Percentiles rank a stretch among this genome's conserved stretches.
These are phyloP conservation scores for Zaprionus ornatus DNA, from an alignment of 1,140 invertebrate genomes.

Conservation along the genomic window DNA sequence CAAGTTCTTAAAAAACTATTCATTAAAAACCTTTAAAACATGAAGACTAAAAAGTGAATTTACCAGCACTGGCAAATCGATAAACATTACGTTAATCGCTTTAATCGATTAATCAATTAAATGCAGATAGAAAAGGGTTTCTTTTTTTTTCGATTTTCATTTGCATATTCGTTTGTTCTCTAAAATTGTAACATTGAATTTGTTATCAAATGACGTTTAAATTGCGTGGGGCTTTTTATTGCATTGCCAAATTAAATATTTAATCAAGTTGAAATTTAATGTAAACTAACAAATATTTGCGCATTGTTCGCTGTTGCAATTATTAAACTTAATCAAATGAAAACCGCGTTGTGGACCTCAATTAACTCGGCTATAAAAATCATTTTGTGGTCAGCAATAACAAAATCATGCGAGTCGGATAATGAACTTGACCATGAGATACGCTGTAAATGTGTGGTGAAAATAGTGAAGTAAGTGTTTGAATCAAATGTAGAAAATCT, in stretches of 20 bases:
- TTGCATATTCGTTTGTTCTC: neutral
- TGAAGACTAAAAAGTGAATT: neutral
- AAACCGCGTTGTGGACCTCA: conserved; percentile 70
- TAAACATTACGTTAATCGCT: neutral
- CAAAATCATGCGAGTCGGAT: neutral
- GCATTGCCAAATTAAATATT: conserved; percentile 12
- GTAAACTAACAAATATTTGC: conserved; percentile 59
- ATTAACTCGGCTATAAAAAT: conserved; percentile 77
- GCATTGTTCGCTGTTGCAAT: conserved; percentile 53
- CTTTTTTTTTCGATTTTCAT: neutral
- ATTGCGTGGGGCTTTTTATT: neutral
- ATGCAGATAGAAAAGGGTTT: neutral
- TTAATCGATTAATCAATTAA: neutral
- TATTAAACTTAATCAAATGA: conserved; percentile 80
- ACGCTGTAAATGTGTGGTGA: neutral
- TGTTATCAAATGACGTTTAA: neutral
- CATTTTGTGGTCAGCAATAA: conserved; percentile 61
- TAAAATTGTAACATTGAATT: neutral
- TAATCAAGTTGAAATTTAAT: conserved; percentile 24
- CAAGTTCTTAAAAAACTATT: neutral
- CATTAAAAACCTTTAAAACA: no score
- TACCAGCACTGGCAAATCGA: neutral
- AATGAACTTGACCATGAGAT: neutral
- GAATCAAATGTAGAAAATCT: neutral
- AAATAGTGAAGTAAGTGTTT: neutral